Conservation (phyloP, 1,140 invertebrate species). For the Nomia melanderi region DNA sequence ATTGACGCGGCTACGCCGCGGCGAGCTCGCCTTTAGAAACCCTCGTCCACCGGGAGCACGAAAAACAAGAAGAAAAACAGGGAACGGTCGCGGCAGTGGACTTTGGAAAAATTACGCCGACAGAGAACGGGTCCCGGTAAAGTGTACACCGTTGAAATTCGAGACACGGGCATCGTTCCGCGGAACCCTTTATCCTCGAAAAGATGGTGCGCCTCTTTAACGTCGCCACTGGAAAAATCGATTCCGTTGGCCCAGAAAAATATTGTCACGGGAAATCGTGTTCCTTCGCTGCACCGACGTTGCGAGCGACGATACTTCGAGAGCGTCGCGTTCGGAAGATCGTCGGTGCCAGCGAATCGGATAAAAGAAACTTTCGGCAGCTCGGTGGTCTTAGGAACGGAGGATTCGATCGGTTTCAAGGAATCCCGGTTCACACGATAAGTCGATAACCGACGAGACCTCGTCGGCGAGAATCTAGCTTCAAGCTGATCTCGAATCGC, state of each 20-base stretch:
- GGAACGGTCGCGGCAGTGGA: not conserved
- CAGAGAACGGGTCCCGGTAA: not conserved
- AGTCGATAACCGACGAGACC: too few species aligned
- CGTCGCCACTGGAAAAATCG: slow-evolving; percentile 1
- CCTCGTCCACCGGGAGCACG: not conserved
- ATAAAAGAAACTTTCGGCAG: too few species aligned
- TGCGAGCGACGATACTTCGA: not conserved
- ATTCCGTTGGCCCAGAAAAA: slow-evolving; percentile 10
- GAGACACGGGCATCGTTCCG: not conserved
- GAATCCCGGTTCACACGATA: too few species aligned
- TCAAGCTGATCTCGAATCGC: too few species aligned
- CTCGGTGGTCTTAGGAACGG: too few species aligned
- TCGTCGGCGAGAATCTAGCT: too few species aligned
- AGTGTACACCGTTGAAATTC: not conserved
- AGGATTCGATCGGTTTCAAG: too few species aligned
- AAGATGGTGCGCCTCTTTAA: slow-evolving; percentile 1
- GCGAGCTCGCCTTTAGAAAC: too few species aligned
- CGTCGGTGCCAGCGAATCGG: not conserved
- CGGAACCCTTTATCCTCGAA: not conserved
- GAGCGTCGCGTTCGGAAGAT: not conserved
- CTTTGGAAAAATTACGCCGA: not conserved
- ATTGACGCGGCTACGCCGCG: not conserved
- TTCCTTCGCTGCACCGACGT: not conserved
- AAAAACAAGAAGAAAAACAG: not conserved
- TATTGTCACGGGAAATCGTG: not conserved